Conservation (phyloP, 1,140 invertebrate species). For the Cherax quadricarinatus region DNA sequence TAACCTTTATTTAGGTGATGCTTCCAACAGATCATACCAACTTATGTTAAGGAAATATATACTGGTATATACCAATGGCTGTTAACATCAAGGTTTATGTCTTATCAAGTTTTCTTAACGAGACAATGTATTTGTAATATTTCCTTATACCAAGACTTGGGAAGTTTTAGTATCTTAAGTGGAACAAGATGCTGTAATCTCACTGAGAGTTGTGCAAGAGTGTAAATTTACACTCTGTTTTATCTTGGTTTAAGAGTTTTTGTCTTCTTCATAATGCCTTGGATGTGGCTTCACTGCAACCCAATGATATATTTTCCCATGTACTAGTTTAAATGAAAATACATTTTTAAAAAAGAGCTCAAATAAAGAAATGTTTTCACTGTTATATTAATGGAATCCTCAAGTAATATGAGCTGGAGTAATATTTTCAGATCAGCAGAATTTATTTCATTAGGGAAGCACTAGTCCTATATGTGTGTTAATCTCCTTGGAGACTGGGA, state of each 20-base stretch:
- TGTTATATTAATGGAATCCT: constrained; percentile 24
- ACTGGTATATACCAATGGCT: too few species aligned
- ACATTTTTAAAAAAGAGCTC: constrained; percentile 35
- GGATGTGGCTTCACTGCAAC: constrained; percentile 31
- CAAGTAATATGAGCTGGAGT: neutral
- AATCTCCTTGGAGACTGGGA: too few species aligned
- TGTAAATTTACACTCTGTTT: too few species aligned
- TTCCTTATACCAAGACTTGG: neutral
- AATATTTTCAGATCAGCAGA: too few species aligned
- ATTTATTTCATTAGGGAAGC: too few species aligned
- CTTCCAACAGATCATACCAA: too few species aligned
- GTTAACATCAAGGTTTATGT: neutral
- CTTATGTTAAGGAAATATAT: too few species aligned
- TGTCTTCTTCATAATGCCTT: constrained; percentile 16
- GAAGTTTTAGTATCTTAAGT: neutral
- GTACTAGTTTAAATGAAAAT: constrained; percentile 31
- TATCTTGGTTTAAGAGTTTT: neutral
- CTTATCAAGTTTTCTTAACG: neutral
- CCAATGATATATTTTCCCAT: constrained; percentile 50
- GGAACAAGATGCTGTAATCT: neutral
- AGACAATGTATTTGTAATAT: neutral
- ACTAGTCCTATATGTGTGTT: too few species aligned
- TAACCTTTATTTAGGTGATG: too few species aligned
- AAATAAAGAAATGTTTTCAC: constrained; percentile 43
- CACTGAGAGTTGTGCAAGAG: neutral